A percentile compares a stretch with the other conserved stretches of the same genome.
Conservation (phyloP, 53 echinoderm and acorn worm genomes). For the Holothuria scabra region DNA sequence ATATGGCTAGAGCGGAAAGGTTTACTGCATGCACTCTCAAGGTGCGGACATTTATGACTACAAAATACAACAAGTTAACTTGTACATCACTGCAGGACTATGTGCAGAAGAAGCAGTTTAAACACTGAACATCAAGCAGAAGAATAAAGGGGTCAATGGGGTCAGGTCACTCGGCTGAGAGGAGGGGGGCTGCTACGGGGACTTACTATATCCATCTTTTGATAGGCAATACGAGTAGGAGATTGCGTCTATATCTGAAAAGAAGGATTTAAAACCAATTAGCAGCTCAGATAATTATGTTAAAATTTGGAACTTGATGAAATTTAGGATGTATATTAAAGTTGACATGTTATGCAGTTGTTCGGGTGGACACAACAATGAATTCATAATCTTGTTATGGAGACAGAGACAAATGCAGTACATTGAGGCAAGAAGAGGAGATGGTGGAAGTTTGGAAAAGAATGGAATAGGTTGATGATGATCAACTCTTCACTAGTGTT, state of each 20-base stretch:
- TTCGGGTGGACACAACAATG: too few species aligned
- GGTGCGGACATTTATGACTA: neutral
- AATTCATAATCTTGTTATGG: too few species aligned
- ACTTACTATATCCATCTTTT: conserved; percentile 43
- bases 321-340: too few species aligned
- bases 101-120: neutral
- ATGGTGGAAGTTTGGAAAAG: too few species aligned
- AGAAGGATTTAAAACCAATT: conserved; percentile 27
- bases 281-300: conserved; percentile 2
- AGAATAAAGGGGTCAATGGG: neutral
- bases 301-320: neutral
- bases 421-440: too few species aligned
- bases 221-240: conserved; percentile 43
- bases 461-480: too few species aligned
- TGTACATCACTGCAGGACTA: neutral
- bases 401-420: too few species aligned
- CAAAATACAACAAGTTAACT: neutral
- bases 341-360: too few species aligned
- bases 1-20: too few species aligned
- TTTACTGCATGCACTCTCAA: neutral
- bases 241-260: conserved; percentile 38
- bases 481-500: too few species aligned
- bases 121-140: conserved; percentile 1
- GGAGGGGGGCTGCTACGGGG: conserved; percentile 31
- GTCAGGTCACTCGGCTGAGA: neutral